Evolutionary conservation across 2,113 vertebrate genomes (phyloP).

Genomic region (Perca fluviatilis): DNA sequence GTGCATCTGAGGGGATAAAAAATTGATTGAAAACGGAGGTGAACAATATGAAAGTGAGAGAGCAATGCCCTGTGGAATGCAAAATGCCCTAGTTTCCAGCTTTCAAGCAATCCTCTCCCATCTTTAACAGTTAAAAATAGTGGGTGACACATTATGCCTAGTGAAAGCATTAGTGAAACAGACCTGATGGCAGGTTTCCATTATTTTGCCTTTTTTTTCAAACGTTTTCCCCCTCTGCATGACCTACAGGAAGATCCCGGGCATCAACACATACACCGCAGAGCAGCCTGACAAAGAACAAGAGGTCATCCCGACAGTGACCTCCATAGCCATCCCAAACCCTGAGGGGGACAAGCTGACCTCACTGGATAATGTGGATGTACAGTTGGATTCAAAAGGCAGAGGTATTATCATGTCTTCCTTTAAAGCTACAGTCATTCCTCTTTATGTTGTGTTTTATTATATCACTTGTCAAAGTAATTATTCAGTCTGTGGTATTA

Average conservation of each 20-base stretch:
- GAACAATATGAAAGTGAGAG: constrained; percentile 80
- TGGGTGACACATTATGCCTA: constrained; percentile 67
- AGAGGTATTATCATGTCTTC: constrained; percentile 66
- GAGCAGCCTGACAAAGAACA: constrained; percentile 83
- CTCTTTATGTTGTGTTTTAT: constrained; percentile 4
- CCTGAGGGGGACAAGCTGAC: constrained; percentile 74
- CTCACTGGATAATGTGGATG: constrained; percentile 71
- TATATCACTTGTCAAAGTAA: background rate
- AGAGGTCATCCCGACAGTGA: constrained; percentile 80
- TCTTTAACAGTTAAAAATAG: constrained; percentile 77
- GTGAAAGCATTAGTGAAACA: constrained; percentile 70
- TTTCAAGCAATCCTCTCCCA: constrained; percentile 65
- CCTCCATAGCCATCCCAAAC: constrained; percentile 74
- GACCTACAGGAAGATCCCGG: constrained; percentile 77
- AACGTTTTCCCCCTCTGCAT: background rate
- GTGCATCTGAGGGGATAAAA: constrained; percentile 78
- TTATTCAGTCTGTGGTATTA: background rate
- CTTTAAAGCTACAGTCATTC: constrained; percentile 6
- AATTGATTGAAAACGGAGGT: constrained; percentile 81
- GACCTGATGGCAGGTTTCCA: constrained; percentile 69
- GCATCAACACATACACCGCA: constrained; percentile 75
- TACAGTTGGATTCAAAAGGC: constrained; percentile 72
- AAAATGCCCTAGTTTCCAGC: constrained; percentile 71
- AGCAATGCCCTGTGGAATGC: constrained; percentile 71
- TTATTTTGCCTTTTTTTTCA: constrained; percentile 37